Base-by-base conservation (phyloP, 2,113 vertebrate species). In the Grammomys dolichurus region DNA sequence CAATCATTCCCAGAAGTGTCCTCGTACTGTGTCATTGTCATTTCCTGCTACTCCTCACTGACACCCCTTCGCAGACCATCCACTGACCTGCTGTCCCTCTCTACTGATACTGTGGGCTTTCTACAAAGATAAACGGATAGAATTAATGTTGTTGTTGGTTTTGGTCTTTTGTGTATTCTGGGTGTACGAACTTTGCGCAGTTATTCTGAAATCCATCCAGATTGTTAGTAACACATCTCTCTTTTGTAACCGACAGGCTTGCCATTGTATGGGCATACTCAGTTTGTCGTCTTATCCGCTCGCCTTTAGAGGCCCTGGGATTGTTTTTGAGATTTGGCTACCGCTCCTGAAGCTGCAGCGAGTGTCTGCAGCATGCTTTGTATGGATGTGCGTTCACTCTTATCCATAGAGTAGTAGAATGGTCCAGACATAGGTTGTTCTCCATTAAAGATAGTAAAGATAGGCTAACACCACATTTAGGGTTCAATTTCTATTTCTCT, bases 21-120 rank as follows among this genome's bases (percentile, higher is more conserved):
- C 67, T 60, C 75, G n/a, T n/a, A 14, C 1, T 8, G 7, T 3
- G 16, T 6, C 19, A 19, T 1, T 10, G 54, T 77, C 26, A 43
- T 20, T 51, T 63, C 28, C 20, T 58, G 48, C 26, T 1, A 11
- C 20, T 0, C 17, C 24, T 51, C 46, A 11, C 56, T 76, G 36
- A n/a, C 36, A 26, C 40, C 85, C 58, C 36, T 46, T 46, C 22
- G 70, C 1, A 63, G 56, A 24, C 40, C 87, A 31, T 33, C 12
- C n/a, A 10, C 14, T 43, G 58, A 43, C 75, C 16, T 43, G 24
- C 20, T 95, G 91, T 78, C 77, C 26, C 22, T 63, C 58, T 81
- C 40, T 76, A 75, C 7, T 16, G 33, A 85, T 86, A 40, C 22
- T 92, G 92, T 56, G 10, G 11, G 56, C 26, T 94, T 95, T 94